Conservation (phyloP, 2,113 vertebrate genomes). For the Spea multiplicata region DNA sequence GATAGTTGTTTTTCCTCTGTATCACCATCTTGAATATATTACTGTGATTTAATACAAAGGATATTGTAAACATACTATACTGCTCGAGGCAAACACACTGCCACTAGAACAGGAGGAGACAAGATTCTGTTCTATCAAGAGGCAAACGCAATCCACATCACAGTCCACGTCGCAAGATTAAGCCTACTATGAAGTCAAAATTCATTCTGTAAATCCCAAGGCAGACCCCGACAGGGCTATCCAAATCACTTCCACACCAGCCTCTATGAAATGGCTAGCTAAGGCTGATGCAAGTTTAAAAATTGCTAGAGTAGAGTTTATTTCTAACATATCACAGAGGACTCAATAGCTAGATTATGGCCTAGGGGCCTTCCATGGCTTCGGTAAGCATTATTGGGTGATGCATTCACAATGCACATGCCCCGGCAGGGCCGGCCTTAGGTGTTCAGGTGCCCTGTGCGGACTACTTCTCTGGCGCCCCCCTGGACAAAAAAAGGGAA, state of each 20-base stretch:
- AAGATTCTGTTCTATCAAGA: slow-evolving; percentile 45
- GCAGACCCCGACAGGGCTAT: background rate
- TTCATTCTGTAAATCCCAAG: background rate
- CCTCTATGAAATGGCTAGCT: background rate
- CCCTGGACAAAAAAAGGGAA: too few relatives aligned
- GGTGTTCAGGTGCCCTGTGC: too few relatives aligned
- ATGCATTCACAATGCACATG: too few relatives aligned
- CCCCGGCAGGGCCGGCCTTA: too few relatives aligned
- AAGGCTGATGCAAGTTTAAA: background rate
- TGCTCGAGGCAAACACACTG: slow-evolving; percentile 35
- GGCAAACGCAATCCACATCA: slow-evolving; percentile 12
- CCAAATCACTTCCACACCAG: too few relatives aligned
- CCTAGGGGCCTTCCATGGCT: too few relatives aligned
- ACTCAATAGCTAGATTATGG: too few relatives aligned
- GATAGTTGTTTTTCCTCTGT: slow-evolving; percentile 63
- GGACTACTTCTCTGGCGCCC: too few relatives aligned
- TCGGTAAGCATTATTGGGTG: too few relatives aligned
- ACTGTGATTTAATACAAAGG: slow-evolving; percentile 51
- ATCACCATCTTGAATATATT: slow-evolving; percentile 69
- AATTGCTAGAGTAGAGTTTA: too few relatives aligned
- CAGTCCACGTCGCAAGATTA: background rate
- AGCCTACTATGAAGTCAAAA: background rate
- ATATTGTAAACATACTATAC: slow-evolving; percentile 59
- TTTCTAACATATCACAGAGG: too few relatives aligned
- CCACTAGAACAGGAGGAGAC: slow-evolving; percentile 45